Conservation (phyloP, 2,797 vertebrate species). For the Mallotus villosus region DNA sequence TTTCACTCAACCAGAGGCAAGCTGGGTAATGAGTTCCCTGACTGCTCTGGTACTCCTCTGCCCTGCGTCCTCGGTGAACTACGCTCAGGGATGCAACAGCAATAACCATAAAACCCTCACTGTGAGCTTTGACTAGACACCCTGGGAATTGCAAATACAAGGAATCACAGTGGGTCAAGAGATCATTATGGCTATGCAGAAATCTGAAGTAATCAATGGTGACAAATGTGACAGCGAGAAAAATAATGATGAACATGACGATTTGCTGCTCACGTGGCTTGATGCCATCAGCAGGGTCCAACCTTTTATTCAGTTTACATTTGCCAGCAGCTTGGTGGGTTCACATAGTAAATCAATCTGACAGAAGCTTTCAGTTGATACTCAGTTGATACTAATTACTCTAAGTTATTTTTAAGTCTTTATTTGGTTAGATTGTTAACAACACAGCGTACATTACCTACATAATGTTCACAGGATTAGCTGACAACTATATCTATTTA, state of each 20-base stretch:
- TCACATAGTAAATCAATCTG: not conserved
- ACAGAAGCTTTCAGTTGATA: not conserved
- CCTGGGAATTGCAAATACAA: not conserved
- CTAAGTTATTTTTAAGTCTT: too few relatives aligned
- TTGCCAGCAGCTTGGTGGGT: not conserved
- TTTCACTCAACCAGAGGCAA: not conserved
- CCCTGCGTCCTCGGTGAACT: not conserved
- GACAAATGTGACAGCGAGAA: not conserved
- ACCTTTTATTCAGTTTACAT: not conserved
- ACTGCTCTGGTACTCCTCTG: not conserved
- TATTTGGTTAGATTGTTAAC: not conserved
- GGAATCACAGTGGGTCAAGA: not conserved
- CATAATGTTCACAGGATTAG: too few relatives aligned
- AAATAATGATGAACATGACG: not conserved
- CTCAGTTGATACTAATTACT: too few relatives aligned
- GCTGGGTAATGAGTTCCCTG: not conserved
- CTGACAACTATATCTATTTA: too few relatives aligned
- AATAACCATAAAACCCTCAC: not conserved
- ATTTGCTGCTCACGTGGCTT: too few relatives aligned
- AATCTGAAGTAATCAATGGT: not conserved
- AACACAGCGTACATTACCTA: too few relatives aligned
- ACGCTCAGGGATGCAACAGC: not conserved
- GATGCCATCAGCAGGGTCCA: not conserved
- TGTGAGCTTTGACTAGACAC: not conserved
- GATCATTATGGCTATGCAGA: not conserved